Evolutionary conservation across 2,113 vertebrate species (phyloP).

Genomic region (Eulemur rufifrons): DNA sequence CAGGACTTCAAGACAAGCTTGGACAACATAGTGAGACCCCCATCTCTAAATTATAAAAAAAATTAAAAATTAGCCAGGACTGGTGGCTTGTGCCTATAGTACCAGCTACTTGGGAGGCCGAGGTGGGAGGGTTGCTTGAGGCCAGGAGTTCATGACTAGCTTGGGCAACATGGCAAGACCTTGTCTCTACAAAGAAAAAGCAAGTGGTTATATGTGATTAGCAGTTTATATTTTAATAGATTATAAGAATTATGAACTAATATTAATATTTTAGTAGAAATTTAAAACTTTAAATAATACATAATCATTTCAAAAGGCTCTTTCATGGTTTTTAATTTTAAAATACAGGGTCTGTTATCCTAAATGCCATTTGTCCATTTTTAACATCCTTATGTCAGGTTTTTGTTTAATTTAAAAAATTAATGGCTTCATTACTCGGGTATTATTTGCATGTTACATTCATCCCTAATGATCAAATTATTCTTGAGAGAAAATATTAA

Average conservation of each 20-base stretch:
- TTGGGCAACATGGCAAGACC: no score
- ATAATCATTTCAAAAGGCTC: background rate
- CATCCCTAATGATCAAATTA: background rate
- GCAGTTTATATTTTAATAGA: background rate
- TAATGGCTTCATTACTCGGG: background rate
- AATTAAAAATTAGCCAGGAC: no score
- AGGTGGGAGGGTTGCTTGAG: no score
- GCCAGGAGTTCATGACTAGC: no score
- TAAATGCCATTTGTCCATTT: background rate
- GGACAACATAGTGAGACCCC: no score
- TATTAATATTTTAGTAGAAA: background rate
- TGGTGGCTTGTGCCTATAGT: no score
- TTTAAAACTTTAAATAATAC: background rate
- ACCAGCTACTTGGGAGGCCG: no score
- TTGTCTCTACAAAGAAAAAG: no score
- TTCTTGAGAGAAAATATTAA: background rate
- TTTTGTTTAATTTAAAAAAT: background rate
- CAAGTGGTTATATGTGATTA: background rate
- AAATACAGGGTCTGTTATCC: background rate
- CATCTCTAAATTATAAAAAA: no score
- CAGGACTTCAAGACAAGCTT: no score
- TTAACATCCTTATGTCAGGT: background rate
- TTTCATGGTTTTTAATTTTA: background rate
- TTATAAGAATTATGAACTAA: background rate
- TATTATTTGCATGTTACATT: background rate